Evolutionary conservation across 2,113 vertebrate species (phyloP), one percentile per base, ranked within the genome.

Genomic region (Cyanoliseus patagonus): DNA sequence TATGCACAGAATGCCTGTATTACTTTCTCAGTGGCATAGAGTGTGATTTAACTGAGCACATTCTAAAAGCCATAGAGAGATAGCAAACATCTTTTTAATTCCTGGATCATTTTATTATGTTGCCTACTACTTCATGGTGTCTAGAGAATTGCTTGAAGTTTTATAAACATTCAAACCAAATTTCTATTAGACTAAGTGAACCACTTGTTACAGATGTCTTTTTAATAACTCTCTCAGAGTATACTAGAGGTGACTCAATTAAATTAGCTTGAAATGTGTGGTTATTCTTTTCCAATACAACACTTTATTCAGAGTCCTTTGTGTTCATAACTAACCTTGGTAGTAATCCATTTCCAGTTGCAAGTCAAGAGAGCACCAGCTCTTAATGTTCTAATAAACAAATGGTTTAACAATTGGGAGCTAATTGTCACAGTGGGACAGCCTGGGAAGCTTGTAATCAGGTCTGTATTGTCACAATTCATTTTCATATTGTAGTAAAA

Each of bases 381-480:
- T 81, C 76, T 92, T 97, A 96, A 96, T 91, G 93, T 94, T 95
- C 91, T 97, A 95, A 97, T 97, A 97, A 98, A 97, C 96, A 96
- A 98, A 97, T 95, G 92, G 92, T 78, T 95, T 98, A 97, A 98
- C 97, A 97, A 98, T 94, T 94, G 97, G 95, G 92, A 98, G 94
- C 94, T 98, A 98, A 98, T 97, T 98, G 97, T 97, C 98, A 98
- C 97, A 98, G 97, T 97, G 95, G 97, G 97, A 94, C 94, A 95
- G 89, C 93, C 88, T 73, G 63, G 90, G 91, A 97, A 95, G 89
- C 92, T 94, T 97, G 86, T 96, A 98, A 98, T 98, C 97, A 97
- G 68, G 94, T 64, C 92, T 96, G 95, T 96, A 97, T 96, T 97
- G 96, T 97, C 95, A 98, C 91, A 97, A 97, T 96, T 97, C 96